These are phyloP conservation scores for Microctonus aethiopoides DNA, from an alignment of 2,888 invertebrate species.

Conservation along the genomic window DNA sequence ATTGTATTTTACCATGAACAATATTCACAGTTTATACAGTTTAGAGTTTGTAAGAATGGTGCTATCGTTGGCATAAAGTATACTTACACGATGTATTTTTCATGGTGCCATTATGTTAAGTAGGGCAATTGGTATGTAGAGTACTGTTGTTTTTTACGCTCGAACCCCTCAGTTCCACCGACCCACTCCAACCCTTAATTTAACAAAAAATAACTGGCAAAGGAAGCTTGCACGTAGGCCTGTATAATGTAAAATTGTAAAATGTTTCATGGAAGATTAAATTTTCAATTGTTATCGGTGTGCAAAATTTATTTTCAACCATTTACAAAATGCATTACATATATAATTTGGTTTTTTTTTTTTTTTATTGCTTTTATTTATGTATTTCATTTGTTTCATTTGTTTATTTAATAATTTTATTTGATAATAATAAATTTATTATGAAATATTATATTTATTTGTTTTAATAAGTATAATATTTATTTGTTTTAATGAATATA, in stretches of 20 bases:
- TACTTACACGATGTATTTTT: conserved; percentile 33
- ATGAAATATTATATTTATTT: too few species aligned
- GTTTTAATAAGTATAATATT: too few species aligned
- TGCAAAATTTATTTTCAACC: background rate
- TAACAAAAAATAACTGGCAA: background rate
- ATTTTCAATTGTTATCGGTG: conserved; percentile 40
- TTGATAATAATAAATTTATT: too few species aligned
- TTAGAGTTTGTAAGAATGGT: background rate
- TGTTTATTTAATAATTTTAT: too few species aligned
- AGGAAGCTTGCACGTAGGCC: background rate
- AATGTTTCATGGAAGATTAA: conserved; percentile 39
- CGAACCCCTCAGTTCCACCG: conserved; percentile 22
- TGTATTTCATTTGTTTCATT: too few species aligned
- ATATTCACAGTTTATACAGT: conserved; percentile 7
- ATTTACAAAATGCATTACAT: conserved; percentile 29
- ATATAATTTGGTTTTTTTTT: conserved; percentile 30
- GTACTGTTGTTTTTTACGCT: conserved; percentile 42
- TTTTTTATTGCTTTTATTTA: too few species aligned
- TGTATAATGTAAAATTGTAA: background rate
- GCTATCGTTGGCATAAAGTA: conserved; percentile 14
- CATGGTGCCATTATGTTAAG: conserved; percentile 44
- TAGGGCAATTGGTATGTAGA: conserved; percentile 44
- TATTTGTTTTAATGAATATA: too few species aligned
- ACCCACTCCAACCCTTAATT: background rate
- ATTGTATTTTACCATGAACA: background rate